Conservation (phyloP, 1,140 invertebrate species). For the Drosophila trapezifrons region DNA sequence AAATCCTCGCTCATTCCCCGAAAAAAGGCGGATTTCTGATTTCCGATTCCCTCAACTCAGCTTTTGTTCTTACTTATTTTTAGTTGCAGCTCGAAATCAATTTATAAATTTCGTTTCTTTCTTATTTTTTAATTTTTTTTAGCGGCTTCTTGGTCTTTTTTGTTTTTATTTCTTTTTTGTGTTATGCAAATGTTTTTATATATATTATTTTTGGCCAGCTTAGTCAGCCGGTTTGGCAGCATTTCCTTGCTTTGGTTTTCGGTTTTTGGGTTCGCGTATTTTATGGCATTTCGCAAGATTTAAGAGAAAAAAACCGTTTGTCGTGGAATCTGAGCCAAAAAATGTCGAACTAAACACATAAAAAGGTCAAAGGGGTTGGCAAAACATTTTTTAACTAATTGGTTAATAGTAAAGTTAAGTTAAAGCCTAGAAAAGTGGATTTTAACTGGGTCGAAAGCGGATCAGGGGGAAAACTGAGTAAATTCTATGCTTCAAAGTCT, state of each 20-base stretch:
- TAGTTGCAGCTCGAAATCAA: constrained; percentile 55
- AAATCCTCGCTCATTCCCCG: constrained; percentile 14
- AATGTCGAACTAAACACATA: constrained; percentile 17
- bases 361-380: constrained; percentile 36
- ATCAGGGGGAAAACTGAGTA: no score
- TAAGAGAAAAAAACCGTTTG: constrained; percentile 30
- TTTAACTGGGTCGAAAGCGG: neutral
- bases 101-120: constrained; percentile 71
- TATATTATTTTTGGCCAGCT: constrained; percentile 56
- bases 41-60: constrained; percentile 18
- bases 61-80: constrained; percentile 53
- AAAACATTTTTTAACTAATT: constrained; percentile 19
- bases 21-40: constrained; percentile 13
- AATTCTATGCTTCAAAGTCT: neutral
- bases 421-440: neutral
- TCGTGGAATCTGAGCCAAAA: constrained; percentile 16
- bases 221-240: constrained; percentile 74
- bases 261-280: constrained; percentile 17
- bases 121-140: constrained; percentile 41
- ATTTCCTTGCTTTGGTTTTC: constrained; percentile 56
- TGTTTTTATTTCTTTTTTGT: constrained; percentile 55
- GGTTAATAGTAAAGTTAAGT: neutral
- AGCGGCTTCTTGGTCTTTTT: constrained; percentile 13
- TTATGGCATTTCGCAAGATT: constrained; percentile 47
- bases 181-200: constrained; percentile 43